Evolutionary conservation across 1,140 invertebrate genomes (phyloP).

Genomic region (Lepidostoma basale): DNA sequence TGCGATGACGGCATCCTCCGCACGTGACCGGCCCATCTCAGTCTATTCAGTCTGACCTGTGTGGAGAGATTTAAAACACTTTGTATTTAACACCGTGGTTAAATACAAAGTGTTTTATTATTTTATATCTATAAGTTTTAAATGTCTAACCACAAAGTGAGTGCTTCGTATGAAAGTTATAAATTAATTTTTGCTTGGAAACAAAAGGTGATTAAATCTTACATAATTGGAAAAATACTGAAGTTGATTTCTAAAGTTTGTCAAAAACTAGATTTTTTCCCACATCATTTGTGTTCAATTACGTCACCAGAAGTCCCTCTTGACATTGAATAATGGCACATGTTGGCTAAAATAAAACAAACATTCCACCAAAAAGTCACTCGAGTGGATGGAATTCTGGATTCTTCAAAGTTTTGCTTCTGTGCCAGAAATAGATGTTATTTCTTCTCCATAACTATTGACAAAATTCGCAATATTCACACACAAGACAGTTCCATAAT

Average conservation of each 20-base stretch:
- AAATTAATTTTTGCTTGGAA: neutral
- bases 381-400: slow-evolving; percentile 2
- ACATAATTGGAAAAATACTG: neutral
- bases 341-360: slow-evolving; percentile 22
- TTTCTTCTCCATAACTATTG: too few relatives aligned
- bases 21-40: too few relatives aligned
- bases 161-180: too few relatives aligned
- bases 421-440: slow-evolving; percentile 3
- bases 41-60: too few relatives aligned
- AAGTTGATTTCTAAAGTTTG: neutral
- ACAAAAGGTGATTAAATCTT: neutral
- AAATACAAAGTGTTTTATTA: too few relatives aligned
- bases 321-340: slow-evolving; percentile 28
- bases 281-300: slow-evolving; percentile 2
- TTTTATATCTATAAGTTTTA: too few relatives aligned
- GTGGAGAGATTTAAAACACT: neutral
- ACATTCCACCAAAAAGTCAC: slow-evolving; percentile 19
- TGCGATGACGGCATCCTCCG: too few relatives aligned
- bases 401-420: slow-evolving; percentile 3
- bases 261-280: neutral
- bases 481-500: too few relatives aligned
- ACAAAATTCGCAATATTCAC: too few relatives aligned
- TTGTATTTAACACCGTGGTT: neutral
- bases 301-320: slow-evolving; percentile 2
- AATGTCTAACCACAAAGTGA: too few relatives aligned